Evolutionary conservation across 2,888 invertebrate species (phyloP), one percentile per base, ranked within the genome.

Genomic region (Melanostoma scalare): DNA sequence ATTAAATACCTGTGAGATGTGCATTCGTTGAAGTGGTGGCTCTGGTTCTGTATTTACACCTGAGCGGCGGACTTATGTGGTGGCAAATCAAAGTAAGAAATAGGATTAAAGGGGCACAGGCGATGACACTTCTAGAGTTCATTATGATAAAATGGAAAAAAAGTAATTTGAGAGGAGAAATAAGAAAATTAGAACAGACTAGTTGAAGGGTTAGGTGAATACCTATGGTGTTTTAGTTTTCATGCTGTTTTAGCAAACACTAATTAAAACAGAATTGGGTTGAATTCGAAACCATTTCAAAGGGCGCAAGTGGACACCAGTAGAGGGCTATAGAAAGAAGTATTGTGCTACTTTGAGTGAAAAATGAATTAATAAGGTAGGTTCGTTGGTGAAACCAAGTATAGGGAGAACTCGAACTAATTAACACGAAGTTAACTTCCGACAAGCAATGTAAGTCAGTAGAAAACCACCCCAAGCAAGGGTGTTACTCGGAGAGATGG

Each of bases 1-100:
- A 77, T 76, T 67, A 60, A 76, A 76, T 77, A 77, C 71, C 68
- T 77, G 61, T 53, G 55, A 77, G 61, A 44, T 73, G 73, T 73
- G 67, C 72, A 81, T 61, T 76, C 20, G 20, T 20, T 75, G 60
- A 65, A 71, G 71, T 75, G 30, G 38, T 48, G 9, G 31, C 10
- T 52, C 35, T 20, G 10, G 20, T 20, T 20, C 20, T 8, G n/a
- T 36, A 48, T 46, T 73, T 82, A 78, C 69, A 82, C 73, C 52
- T 74, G 69, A 82, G 69, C 44, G 82, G 63, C 53, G 69, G 68
- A 78, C 82, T 82, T 82, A 50, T 72, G 52, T 61, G n/a, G 56
- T 9, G 31, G 31, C 31, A 63, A 75, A 60, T 60, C 58, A 71
- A 75, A 71, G 69, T 6, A 35, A 60, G 30, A 63, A 73, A 74